Evolutionary conservation across 1,140 invertebrate genomes (phyloP).

Genomic region (Meloidogyne floridensis): DNA sequence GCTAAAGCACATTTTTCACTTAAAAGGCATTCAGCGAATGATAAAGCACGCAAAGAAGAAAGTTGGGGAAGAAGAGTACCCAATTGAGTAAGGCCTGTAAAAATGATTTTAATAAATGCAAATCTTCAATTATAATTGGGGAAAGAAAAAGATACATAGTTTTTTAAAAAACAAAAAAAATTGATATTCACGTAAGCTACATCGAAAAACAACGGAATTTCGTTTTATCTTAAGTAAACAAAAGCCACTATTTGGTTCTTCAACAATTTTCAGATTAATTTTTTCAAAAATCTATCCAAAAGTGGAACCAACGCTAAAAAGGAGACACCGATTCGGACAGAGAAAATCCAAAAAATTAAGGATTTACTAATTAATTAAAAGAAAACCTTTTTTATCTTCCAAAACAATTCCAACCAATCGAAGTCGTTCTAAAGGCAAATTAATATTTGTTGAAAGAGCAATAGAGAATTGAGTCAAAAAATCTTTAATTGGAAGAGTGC

Average conservation of each 20-base stretch:
- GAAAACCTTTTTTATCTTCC: conserved; percentile 61
- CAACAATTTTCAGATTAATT: too few relatives aligned
- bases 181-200: too few relatives aligned
- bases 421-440: conserved; percentile 48
- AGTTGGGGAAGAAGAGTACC: conserved; percentile 51
- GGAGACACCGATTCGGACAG: too few relatives aligned
- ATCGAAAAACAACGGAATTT: too few relatives aligned
- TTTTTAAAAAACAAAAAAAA: not conserved
- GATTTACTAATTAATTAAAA: not conserved
- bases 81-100: conserved; percentile 51
- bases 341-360: too few relatives aligned
- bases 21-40: conserved; percentile 54
- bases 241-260: too few relatives aligned
- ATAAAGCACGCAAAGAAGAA: conserved; percentile 42
- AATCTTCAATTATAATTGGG: too few relatives aligned
- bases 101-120: too few relatives aligned
- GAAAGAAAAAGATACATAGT: not conserved
- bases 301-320: too few relatives aligned
- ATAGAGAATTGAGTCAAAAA: conserved; percentile 55
- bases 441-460: conserved; percentile 50
- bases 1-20: conserved; percentile 54
- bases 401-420: conserved; percentile 55
- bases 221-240: too few relatives aligned
- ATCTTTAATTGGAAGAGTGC: conserved; percentile 57
- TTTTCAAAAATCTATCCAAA: too few relatives aligned